These are phyloP conservation scores for Odocoileus virginianus DNA, from an alignment of 2,113 vertebrate genomes.

Conservation along the genomic window DNA sequence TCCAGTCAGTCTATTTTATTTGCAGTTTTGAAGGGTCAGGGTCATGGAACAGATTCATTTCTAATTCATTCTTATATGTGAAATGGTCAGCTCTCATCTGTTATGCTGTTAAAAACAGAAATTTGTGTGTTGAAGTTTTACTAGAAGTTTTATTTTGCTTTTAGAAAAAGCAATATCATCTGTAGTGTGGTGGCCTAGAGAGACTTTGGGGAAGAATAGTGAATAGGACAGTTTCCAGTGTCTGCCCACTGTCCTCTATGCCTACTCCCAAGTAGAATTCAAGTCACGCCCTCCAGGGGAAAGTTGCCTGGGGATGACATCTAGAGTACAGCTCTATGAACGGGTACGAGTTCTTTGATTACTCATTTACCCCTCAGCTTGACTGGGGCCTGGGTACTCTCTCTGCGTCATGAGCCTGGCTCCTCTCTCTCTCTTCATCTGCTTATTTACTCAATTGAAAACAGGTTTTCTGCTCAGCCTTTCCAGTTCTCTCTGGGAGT, in stretches of 20 bases:
- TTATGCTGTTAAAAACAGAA: neutral
- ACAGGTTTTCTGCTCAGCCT: neutral
- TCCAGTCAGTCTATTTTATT: neutral
- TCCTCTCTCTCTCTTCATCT: neutral
- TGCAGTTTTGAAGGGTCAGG: neutral
- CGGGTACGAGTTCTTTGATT: neutral
- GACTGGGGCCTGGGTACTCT: rapidly evolving
- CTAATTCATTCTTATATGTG: neutral
- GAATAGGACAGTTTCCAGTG: neutral
- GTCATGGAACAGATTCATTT: neutral
- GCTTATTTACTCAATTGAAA: neutral
- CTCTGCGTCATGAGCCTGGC: neutral
- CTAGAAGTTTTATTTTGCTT: neutral
- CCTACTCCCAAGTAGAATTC: neutral
- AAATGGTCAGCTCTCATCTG: neutral
- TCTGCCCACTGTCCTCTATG: neutral
- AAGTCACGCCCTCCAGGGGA: neutral
- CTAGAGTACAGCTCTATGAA: neutral
- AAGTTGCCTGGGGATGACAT: neutral
- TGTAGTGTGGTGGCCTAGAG: neutral
- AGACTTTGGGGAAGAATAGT: neutral
- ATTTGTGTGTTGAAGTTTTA: neutral
- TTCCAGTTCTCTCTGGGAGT: neutral
- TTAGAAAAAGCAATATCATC: neutral
- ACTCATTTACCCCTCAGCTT: neutral